Percentiles rank a stretch among this genome's conserved stretches.
Evolutionary conservation across 2,797 vertebrate species (phyloP).

Genomic region (Paratrypauchen microcephalus): DNA sequence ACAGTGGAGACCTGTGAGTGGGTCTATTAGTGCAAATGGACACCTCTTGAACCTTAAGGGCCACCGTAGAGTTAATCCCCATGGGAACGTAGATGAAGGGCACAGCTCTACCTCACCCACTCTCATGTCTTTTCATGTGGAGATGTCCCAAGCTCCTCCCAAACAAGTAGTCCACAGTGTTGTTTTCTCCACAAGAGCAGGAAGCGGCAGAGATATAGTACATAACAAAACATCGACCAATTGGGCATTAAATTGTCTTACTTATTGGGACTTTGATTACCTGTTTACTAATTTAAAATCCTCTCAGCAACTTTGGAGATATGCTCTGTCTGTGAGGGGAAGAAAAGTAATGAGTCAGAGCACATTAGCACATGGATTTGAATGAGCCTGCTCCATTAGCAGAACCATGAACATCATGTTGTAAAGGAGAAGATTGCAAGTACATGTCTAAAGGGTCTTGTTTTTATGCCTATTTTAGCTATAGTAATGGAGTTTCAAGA

Average conservation of each 20-base stretch:
- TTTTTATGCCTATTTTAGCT: conserved; percentile 4
- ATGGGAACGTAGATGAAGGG: conserved; percentile 72
- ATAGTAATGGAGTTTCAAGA: conserved; percentile 10
- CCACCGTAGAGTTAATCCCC: conserved; percentile 62
- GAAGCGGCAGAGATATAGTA: conserved; percentile 5
- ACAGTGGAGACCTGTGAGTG: conserved; percentile 53
- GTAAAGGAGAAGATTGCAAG: conserved; percentile 18
- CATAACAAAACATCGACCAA: conserved; percentile 2
- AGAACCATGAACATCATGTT: conserved; percentile 40
- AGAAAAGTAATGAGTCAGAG: conserved; percentile 45
- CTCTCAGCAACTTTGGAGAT: conserved; percentile 52
- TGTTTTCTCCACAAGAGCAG: conserved; percentile 22
- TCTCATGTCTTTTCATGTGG: conserved; percentile 62
- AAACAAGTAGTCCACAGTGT: conserved; percentile 33
- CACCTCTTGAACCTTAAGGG: conserved; percentile 62
- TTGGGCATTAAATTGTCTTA: conserved; percentile 19
- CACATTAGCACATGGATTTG: conserved; percentile 48
- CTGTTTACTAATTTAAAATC: conserved; percentile 43
- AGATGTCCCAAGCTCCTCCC: conserved; percentile 46
- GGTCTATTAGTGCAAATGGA: conserved; percentile 63
- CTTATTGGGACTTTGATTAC: conserved; percentile 39
- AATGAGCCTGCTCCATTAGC: conserved; percentile 54
- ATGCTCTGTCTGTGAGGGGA: conserved; percentile 26
- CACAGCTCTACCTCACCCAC: conserved; percentile 46
- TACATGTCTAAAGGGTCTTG: conserved; percentile 6